Conservation (phyloP, 2,797 vertebrate species). For the Pipistrellus nathusii region DNA sequence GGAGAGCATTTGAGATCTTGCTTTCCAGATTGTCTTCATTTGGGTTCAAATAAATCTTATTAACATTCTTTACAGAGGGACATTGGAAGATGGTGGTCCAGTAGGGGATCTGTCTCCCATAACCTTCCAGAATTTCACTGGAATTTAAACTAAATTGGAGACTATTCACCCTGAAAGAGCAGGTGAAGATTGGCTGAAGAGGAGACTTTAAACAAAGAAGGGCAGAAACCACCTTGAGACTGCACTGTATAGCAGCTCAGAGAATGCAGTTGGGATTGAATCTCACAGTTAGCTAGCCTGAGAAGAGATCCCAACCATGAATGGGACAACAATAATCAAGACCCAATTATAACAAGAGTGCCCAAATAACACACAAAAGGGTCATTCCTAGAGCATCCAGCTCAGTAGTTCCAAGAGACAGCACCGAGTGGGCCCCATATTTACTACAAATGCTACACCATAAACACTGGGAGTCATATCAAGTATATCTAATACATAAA, state of each 20-base stretch:
- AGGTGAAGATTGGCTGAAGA: not conserved
- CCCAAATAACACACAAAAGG: not conserved
- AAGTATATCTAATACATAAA: not conserved
- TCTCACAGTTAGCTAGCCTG: not conserved
- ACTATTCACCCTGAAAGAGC: not conserved
- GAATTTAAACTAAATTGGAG: not conserved
- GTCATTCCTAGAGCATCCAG: not conserved
- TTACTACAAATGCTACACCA: not conserved
- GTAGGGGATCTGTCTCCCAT: not conserved
- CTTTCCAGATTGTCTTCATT: not conserved
- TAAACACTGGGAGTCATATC: not conserved
- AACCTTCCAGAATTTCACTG: not conserved
- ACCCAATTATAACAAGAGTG: not conserved
- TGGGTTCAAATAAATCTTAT: not conserved
- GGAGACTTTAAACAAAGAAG: not conserved
- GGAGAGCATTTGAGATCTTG: not conserved
- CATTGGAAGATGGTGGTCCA: not conserved
- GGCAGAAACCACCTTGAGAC: not conserved
- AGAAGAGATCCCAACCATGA: not conserved
- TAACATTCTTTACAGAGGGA: not conserved
- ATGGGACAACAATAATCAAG: not conserved
- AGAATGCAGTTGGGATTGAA: rapidly evolving
- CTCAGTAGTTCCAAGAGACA: not conserved
- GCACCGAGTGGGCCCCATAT: not conserved
- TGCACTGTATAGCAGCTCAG: not conserved